These are phyloP conservation scores for Andrena haemorrhoa DNA, from an alignment of 2,888 invertebrate genomes.

Conservation along the genomic window DNA sequence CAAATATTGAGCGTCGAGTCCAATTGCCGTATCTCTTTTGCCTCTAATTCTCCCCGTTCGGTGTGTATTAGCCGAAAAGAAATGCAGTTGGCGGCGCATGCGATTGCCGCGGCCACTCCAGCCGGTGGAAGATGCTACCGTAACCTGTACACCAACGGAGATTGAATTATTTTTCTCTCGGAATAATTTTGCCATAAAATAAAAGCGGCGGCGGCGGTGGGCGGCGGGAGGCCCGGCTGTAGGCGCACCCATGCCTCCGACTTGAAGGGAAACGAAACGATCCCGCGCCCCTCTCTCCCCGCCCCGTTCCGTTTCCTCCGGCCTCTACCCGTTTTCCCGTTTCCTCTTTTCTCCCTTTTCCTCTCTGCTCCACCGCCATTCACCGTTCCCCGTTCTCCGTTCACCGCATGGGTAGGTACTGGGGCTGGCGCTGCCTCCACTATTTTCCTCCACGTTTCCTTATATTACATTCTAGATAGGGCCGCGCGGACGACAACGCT, in stretches of 20 bases:
- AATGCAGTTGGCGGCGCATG: constrained; percentile 22
- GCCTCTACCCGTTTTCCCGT: constrained; percentile 16
- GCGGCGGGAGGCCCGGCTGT: constrained; percentile 15
- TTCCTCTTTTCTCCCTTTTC: constrained; percentile 27
- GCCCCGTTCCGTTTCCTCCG: constrained; percentile 14
- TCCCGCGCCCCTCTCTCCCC: constrained; percentile 24
- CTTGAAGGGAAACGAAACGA: constrained; percentile 51
- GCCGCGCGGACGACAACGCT: constrained; percentile 54
- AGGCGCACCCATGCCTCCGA: constrained; percentile 45
- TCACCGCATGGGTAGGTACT: constrained; percentile 49
- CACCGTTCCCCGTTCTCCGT: constrained; percentile 5
- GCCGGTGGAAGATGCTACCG: constrained; percentile 48
- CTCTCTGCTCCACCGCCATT: constrained; percentile 2
- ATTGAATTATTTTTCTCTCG: constrained; percentile 82
- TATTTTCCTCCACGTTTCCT: constrained; percentile 80
- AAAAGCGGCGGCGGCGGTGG: constrained; percentile 64
- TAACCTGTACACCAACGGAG: constrained; percentile 69
- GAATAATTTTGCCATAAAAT: constrained; percentile 82
- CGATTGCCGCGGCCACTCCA: constrained; percentile 23
- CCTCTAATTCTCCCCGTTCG: constrained; percentile 18
- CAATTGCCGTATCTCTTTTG: background rate
- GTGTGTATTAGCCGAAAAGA: constrained; percentile 21
- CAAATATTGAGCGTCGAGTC: background rate
- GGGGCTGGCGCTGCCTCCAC: constrained; percentile 59
- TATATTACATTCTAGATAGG: constrained; percentile 82